phyloP scores from a whole-genome alignment of 2,888 invertebrate species.

The Aspidiotus destructor region DNA sequence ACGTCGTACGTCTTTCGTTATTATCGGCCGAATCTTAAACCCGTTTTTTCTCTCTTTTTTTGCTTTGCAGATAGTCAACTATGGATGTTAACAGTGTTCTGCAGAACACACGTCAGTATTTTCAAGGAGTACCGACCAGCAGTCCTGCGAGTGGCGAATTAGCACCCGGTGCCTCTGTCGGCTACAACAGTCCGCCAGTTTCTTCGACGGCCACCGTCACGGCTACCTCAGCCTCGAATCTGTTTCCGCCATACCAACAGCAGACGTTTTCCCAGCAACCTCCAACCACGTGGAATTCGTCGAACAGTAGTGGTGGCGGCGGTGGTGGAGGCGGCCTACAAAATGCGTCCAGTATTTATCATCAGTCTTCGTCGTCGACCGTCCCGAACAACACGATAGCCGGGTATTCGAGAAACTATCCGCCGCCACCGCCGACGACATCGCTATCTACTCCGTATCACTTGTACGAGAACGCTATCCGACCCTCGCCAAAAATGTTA shows the following conservation, averaged over 20 bases:
- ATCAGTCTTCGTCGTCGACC: slow-evolving; percentile 13
- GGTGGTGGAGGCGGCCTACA: slow-evolving; percentile 23
- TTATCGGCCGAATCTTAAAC: too few species aligned
- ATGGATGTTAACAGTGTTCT: slow-evolving; percentile 55
- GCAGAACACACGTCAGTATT: slow-evolving; percentile 74
- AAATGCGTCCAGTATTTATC: slow-evolving; percentile 10
- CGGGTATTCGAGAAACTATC: slow-evolving; percentile 21
- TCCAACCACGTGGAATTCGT: slow-evolving; percentile 35
- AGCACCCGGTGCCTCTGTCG: slow-evolving; percentile 26
- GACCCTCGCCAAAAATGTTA: slow-evolving; percentile 34
- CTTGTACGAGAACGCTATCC: slow-evolving; percentile 23
- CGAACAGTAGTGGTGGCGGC: slow-evolving; percentile 19
- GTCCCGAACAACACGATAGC: slow-evolving; percentile 7
- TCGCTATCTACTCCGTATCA: slow-evolving; percentile 21
- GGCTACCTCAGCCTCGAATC: slow-evolving; percentile 35
- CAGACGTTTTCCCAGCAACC: slow-evolving; percentile 9
- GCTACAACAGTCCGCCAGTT: slow-evolving; percentile 29
- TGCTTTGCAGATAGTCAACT: slow-evolving; percentile 12
- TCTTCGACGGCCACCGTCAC: slow-evolving; percentile 33
- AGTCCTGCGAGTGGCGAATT: slow-evolving; percentile 22
- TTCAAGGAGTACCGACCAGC: slow-evolving; percentile 60
- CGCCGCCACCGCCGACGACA: slow-evolving; percentile 9
- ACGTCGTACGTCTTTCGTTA: too few species aligned
- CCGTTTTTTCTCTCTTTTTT: too few species aligned
- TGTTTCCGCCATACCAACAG: slow-evolving; percentile 21